A percentile compares a stretch with the other conserved stretches of the same genome.
Conservation (phyloP, 2,113 vertebrate species). For the Eonycteris spelaea region DNA sequence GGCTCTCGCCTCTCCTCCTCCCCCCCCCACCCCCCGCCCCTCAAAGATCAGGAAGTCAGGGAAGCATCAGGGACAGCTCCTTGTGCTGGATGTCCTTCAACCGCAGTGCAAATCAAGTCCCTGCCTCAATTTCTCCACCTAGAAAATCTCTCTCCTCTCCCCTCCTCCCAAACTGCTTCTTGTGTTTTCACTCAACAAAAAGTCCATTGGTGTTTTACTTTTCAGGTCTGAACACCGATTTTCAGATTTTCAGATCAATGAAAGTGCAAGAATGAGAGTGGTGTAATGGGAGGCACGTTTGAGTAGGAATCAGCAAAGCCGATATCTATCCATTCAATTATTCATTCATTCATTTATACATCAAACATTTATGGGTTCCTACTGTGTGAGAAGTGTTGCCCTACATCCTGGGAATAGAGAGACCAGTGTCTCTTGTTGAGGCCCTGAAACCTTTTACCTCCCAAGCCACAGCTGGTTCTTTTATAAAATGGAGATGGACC, state of each 20-base stretch:
- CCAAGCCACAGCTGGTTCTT: neutral
- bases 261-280: neutral
- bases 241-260: constrained; percentile 51
- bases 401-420: neutral
- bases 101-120: accelerated
- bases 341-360: neutral
- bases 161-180: neutral
- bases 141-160: neutral
- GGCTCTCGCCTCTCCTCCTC: neutral
- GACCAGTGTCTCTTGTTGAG: neutral
- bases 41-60: neutral
- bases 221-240: constrained; percentile 38
- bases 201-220: neutral
- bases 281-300: neutral
- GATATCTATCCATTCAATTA: neutral
- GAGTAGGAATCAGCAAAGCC: neutral
- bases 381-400: neutral
- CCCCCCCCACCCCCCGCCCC: too few species aligned
- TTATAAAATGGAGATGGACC: neutral
- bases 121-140: neutral
- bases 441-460: neutral
- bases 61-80: neutral
- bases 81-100: neutral
- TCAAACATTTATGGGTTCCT: neutral
- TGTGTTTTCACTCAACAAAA: neutral